phyloP scores from a whole-genome alignment of 1,140 invertebrate genomes.

The Amyelois transitella region DNA sequence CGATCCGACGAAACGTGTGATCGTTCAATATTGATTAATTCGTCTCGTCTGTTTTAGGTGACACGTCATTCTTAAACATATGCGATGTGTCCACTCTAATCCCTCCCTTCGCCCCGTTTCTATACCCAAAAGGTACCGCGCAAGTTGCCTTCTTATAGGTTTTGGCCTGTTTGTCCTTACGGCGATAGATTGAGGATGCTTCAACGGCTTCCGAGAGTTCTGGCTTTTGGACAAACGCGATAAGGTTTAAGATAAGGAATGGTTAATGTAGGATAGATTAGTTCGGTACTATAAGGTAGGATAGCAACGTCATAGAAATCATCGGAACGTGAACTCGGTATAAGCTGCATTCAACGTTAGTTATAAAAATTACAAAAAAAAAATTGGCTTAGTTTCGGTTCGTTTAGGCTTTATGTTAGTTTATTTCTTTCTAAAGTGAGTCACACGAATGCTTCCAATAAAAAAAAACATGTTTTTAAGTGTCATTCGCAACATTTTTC shows the following conservation, averaged over 20 bases:
- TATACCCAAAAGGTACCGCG: no score
- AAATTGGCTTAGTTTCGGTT: conserved; percentile 21
- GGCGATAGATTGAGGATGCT: background rate
- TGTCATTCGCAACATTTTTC: conserved; percentile 54
- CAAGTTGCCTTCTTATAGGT: background rate
- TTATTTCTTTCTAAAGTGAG: conserved; percentile 33
- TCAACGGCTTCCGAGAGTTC: background rate
- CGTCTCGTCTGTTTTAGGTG: no score
- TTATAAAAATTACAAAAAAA: conserved; percentile 10
- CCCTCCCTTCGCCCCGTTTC: no score
- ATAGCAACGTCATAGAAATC: conserved; percentile 36
- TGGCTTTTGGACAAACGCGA: conserved; percentile 22
- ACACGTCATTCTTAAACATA: no score
- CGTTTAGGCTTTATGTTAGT: conserved; percentile 39
- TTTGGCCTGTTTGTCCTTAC: background rate
- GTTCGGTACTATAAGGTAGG: conserved; percentile 26
- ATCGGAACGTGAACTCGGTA: conserved; percentile 12
- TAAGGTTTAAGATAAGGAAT: conserved; percentile 20
- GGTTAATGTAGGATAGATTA: conserved; percentile 31
- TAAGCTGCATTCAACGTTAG: conserved; percentile 11
- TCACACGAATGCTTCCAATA: conserved; percentile 63
- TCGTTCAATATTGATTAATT: no score
- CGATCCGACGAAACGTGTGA: no score
- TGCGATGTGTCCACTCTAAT: no score
- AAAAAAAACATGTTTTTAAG: conserved; percentile 32